Evolutionary conservation across 30 jellyfish, hydroid and myxozoan genomes (phyloP), one percentile per base, ranked within the genome.

Genomic region (Pseudorhiza aurosa): DNA sequence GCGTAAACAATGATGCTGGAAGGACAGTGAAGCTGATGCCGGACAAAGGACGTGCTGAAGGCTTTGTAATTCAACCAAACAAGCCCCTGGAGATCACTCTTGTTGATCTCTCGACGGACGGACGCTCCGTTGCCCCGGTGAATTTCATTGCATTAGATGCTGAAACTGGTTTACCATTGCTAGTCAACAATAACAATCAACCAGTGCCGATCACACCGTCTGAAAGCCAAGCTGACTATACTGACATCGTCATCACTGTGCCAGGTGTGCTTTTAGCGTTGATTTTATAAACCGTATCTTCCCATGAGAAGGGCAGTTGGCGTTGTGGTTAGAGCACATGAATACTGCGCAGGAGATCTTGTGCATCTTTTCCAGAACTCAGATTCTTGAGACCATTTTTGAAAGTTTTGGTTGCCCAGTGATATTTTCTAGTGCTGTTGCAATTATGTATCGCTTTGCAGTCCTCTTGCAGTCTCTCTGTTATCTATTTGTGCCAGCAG

Each of bases 51-150:
- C 77, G 77, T 17, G 83, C 96, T 7, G 97, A 87, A 17, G 99
- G 99, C 24, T 94, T 94, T 53, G 17, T 88, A 10, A 57, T 94
- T 26, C 96, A 82, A 33, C 95, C 97, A 5, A 89, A 72, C 35
- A 75, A 79, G 35, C 95, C 95, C 0, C 30, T 77, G 65, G 97
- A 88, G 70, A 89, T 95, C 50, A 88, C 99, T 1, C 75, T 95
- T 33, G 87, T 95, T 39, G 99, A 95, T 47, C 56, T 95, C 29
- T 82, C 97, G 1, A 92, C 98, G 5, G 98, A 92, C 74, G 98
- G 98, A 7, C 80, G 84, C 25, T 70, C 98, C 31, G 97, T 86
- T 53, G 88, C 97, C n/a, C 96, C 98, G 15, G 98, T 92, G 14
- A 72, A 21, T 69, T 81, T 95, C 77, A 81, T 43, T 19, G 96